Conservation (phyloP, 1,140 invertebrate genomes). For the Teleopsis dalmanni region DNA sequence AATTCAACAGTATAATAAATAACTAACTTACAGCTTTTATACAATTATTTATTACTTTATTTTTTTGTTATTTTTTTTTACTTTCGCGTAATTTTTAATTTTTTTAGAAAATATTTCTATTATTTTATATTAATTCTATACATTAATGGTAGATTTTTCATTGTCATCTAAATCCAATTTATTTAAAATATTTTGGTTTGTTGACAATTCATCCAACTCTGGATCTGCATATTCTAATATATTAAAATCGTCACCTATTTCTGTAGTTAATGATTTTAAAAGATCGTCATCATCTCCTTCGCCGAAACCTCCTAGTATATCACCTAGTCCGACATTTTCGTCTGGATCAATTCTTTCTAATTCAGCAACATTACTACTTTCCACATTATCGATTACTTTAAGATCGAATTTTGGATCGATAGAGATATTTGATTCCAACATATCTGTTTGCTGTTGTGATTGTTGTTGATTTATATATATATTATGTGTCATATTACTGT, state of each 20-base stretch:
- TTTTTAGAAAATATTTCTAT: not conserved
- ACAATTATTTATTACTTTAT: too few species aligned
- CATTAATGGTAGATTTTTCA: not conserved
- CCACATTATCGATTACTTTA: not conserved
- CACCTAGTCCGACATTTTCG: constrained; percentile 56
- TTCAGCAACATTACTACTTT: too few species aligned
- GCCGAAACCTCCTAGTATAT: constrained; percentile 70
- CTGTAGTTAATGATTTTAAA: constrained; percentile 60
- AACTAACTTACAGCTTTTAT: too few species aligned
- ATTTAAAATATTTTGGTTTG: constrained; percentile 69
- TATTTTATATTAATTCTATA: not conserved
- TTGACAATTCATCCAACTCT: constrained; percentile 74
- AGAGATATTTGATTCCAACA: too few species aligned
- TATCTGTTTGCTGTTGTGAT: too few species aligned
- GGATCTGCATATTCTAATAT: constrained; percentile 93
- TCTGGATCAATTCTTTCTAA: constrained; percentile 22
- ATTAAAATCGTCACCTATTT: constrained; percentile 91
- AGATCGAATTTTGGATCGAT: too few species aligned
- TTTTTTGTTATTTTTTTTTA: too few species aligned
- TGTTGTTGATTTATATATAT: too few species aligned
- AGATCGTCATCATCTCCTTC: constrained; percentile 83
- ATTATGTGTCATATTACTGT: too few species aligned
- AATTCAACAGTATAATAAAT: too few species aligned
- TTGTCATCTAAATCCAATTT: constrained; percentile 65
- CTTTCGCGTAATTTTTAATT: too few species aligned